These are phyloP conservation scores for Parelbella ahira DNA, from an alignment of 2,888 invertebrate genomes.

Conservation along the genomic window DNA sequence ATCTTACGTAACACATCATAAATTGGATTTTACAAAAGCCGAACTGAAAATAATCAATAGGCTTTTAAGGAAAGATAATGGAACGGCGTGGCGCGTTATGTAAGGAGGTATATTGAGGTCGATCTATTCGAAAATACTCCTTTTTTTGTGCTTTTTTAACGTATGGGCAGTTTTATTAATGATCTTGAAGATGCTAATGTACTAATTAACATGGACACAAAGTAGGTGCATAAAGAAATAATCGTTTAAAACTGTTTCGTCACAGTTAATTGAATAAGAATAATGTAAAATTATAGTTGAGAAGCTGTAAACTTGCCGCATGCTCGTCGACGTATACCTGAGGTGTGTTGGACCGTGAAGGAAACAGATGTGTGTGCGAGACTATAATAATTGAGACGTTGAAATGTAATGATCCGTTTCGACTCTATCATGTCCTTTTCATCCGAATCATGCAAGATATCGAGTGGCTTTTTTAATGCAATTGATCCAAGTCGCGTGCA, in stretches of 20 bases:
- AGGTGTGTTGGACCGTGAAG: slow-evolving; percentile 30
- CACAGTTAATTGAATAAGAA: slow-evolving; percentile 9
- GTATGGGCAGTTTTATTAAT: no score
- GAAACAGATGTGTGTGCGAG: slow-evolving; percentile 28
- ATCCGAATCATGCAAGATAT: slow-evolving; percentile 2
- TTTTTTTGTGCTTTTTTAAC: no score
- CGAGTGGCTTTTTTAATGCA: no score
- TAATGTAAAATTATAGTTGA: slow-evolving; percentile 2
- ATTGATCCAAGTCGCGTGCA: no score
- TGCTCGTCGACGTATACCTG: slow-evolving; percentile 13
- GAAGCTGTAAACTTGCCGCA: slow-evolving; percentile 7
- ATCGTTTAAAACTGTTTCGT: not conserved
- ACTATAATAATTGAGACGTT: slow-evolving; percentile 32
- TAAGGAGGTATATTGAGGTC: no score
- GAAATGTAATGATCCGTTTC: slow-evolving; percentile 30
- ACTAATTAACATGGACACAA: no score
- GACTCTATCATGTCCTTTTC: slow-evolving; percentile 10
- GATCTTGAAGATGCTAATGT: no score
- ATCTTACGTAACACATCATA: slow-evolving; percentile 8
- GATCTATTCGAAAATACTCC: no score
- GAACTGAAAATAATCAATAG: slow-evolving; percentile 1
- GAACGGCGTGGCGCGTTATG: not conserved
- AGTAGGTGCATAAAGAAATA: no score
- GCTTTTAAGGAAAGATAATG: slow-evolving; percentile 5
- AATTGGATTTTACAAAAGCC: slow-evolving; percentile 10